phyloP scores from a whole-genome alignment of 2,113 vertebrate genomes.

The Puntigrus tetrazona region DNA sequence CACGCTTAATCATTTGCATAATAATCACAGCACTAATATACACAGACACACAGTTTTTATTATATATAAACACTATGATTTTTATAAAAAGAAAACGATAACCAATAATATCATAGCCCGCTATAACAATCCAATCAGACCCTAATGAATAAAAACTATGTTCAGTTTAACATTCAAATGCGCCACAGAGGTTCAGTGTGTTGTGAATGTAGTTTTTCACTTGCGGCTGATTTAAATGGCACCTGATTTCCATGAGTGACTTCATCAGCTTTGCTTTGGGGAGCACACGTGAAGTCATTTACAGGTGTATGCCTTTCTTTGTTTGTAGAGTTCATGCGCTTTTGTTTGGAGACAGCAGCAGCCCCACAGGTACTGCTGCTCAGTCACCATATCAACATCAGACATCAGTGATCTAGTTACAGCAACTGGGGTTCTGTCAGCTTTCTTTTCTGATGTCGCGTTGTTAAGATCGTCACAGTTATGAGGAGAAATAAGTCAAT shows the following conservation, averaged over 20 bases:
- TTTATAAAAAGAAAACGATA: not conserved
- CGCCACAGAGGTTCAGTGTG: not conserved
- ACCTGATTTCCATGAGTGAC: constrained; percentile 42
- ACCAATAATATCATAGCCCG: not conserved
- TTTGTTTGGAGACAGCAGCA: constrained; percentile 22
- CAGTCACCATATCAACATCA: constrained; percentile 15
- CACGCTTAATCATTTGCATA: no score
- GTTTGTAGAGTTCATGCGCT: constrained; percentile 19
- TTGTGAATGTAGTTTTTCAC: not conserved
- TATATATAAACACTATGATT: no score
- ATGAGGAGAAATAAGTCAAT: not conserved
- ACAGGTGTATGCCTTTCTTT: constrained; percentile 37
- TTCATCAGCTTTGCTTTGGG: constrained; percentile 62
- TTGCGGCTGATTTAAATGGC: constrained; percentile 8
- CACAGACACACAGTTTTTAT: no score
- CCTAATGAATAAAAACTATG: not conserved
- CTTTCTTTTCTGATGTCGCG: constrained; percentile 3
- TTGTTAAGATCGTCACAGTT: constrained; percentile 10
- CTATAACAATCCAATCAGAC: not conserved
- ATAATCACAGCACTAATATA: no score
- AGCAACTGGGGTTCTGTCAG: constrained; percentile 24
- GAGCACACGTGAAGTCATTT: constrained; percentile 38
- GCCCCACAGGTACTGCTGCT: constrained; percentile 4
- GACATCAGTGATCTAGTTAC: not conserved
- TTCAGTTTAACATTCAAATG: not conserved